Percentiles rank a stretch among this genome's conserved stretches.
Evolutionary conservation across 2,113 vertebrate genomes (phyloP).

Genomic region (Petroica traversi): DNA sequence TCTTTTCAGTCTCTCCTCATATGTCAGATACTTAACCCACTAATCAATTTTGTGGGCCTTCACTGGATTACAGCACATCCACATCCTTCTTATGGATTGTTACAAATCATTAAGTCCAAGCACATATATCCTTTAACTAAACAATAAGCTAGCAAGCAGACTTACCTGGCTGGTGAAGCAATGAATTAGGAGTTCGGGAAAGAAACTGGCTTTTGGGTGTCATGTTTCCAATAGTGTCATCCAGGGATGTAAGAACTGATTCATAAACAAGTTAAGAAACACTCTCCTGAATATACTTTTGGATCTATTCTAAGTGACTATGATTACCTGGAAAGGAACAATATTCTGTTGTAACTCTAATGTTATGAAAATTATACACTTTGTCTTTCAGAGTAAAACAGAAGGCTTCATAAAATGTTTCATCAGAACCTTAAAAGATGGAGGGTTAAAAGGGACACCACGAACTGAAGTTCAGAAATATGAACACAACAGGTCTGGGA

Average conservation of each 20-base stretch:
- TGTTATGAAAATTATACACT: neutral
- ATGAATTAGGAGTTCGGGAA: conserved; percentile 68
- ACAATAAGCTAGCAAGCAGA: neutral
- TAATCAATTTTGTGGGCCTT: neutral
- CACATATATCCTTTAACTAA: neutral
- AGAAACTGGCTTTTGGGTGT: conserved; percentile 57
- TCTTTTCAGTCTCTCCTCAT: neutral
- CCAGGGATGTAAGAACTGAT: conserved; percentile 70
- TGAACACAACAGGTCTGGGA: neutral
- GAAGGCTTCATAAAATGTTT: neutral
- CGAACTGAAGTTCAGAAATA: neutral
- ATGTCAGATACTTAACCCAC: neutral
- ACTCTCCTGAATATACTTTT: neutral
- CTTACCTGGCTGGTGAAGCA: conserved; percentile 74
- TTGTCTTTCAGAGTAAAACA: neutral
- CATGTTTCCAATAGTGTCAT: conserved; percentile 65
- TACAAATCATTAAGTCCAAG: neutral
- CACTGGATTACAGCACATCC: neutral
- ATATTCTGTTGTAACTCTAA: neutral
- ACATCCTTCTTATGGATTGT: neutral
- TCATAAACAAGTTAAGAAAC: conserved; percentile 61
- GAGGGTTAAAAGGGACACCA: neutral
- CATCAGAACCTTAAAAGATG: neutral
- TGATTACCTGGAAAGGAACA: neutral
- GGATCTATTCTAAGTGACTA: neutral